phyloP scores from a whole-genome alignment of 64 coral and sea anemone species.

The Cladopsammia gracilis region DNA sequence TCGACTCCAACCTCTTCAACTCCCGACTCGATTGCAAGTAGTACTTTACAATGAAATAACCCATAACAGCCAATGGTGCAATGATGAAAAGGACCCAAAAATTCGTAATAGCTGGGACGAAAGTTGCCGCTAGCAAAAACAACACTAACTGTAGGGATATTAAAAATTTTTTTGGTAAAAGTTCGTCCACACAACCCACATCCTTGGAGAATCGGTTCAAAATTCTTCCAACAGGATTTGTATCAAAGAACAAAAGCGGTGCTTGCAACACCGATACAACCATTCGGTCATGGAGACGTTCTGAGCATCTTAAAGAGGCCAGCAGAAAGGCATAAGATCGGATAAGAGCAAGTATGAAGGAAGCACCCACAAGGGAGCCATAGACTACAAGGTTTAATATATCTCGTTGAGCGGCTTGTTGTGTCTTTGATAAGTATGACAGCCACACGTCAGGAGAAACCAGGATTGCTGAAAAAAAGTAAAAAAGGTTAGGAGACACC shows the following conservation, averaged over 20 bases:
- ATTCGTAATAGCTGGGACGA: conserved; percentile 43
- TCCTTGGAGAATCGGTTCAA: conserved; percentile 77
- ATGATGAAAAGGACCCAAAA: conserved; percentile 14
- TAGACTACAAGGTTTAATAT: not conserved
- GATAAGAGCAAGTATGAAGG: not conserved
- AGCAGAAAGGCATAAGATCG: not conserved
- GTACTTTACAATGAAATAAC: conserved; percentile 2
- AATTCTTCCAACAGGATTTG: conserved; percentile 78
- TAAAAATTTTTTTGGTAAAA: conserved; percentile 32
- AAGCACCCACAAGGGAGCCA: not conserved
- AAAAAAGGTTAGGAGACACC: no score
- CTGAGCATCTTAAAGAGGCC: not conserved
- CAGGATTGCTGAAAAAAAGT: not conserved
- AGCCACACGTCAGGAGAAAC: not conserved
- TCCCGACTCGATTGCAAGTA: conserved; percentile 56
- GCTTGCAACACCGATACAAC: conserved; percentile 32
- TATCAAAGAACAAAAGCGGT: conserved; percentile 66
- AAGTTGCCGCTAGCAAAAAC: conserved; percentile 20
- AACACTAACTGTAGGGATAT: conserved; percentile 4
- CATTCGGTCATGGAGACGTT: conserved; percentile 62
- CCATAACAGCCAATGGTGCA: not conserved
- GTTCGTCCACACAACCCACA: conserved; percentile 42
- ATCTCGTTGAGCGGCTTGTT: not conserved
- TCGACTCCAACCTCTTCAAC: conserved; percentile 53
- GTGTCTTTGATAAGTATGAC: not conserved